A percentile compares a stretch with the other conserved stretches of the same genome.
Evolutionary conservation across 1,140 invertebrate genomes (phyloP).

Genomic region (Bombus turneri): DNA sequence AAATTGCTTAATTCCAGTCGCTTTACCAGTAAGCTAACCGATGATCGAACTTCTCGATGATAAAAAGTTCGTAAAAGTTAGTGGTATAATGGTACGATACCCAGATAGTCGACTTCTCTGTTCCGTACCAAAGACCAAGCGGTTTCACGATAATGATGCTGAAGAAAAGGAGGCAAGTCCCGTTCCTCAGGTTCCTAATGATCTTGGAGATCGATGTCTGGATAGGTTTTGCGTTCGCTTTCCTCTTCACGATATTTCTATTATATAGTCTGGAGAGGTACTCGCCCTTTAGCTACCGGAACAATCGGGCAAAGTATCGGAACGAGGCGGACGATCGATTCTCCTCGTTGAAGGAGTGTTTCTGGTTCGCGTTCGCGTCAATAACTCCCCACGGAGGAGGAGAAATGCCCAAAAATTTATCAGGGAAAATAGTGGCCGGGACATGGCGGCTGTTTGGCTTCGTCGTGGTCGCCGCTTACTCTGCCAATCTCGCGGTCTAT

Average conservation of each 20-base stretch:
- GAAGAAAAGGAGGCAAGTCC: constrained; percentile 88
- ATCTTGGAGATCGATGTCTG: constrained; percentile 96
- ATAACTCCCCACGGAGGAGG: constrained; percentile 96
- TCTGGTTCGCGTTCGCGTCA: constrained; percentile 98
- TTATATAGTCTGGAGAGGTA: constrained; percentile 97
- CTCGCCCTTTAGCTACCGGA: constrained; percentile 96
- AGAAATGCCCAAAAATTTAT: constrained; percentile 95
- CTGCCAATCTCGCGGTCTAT: constrained; percentile 96
- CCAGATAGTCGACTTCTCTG: constrained; percentile 90
- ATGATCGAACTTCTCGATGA: background rate
- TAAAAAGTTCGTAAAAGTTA: background rate
- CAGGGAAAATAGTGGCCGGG: constrained; percentile 93
- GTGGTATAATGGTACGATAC: background rate
- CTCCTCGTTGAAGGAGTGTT: constrained; percentile 95
- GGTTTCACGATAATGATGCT: constrained; percentile 95
- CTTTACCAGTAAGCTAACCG: background rate
- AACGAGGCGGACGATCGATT: constrained; percentile 95
- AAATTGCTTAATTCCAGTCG: background rate
- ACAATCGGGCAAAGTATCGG: constrained; percentile 94
- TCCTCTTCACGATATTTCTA: constrained; percentile 94
- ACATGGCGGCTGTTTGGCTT: constrained; percentile 98
- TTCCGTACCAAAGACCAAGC: constrained; percentile 95
- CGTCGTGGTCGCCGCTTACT: constrained; percentile 97
- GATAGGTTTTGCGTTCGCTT: constrained; percentile 95
- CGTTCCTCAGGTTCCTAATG: constrained; percentile 96